Evolutionary conservation across 2,797 vertebrate species (phyloP), one percentile per base, ranked within the genome.

Genomic region (Lagodon rhomboides): DNA sequence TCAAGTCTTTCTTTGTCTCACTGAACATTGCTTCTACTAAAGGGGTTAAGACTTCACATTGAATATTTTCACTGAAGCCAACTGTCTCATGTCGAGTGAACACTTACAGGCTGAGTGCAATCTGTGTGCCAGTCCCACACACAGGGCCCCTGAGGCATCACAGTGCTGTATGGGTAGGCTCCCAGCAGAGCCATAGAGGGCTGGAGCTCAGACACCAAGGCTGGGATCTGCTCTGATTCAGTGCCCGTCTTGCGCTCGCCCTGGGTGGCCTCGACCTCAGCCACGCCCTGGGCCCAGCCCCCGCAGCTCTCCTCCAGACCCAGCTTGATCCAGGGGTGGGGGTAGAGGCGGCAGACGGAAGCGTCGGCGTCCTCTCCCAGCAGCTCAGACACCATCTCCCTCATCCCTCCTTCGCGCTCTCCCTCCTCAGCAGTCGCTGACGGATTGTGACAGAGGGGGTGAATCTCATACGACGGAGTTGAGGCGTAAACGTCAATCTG

Each of bases 71-170:
- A 67, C 56, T 89, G 77, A 93, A 23, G 30, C 43, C 71, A 25
- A 44, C 18, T 38, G 44, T 0, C 46, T 12, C 12, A 54, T 15
- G 51, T 5, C 43, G 30, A 49, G 5, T 0, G 10, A 75, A 63
- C 46, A 94, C 93, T 93, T 91, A 95, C 95, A 80, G 84, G 16
- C 67, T 77, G 87, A 43, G 60, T 20, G 75, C 71, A 84, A 3
- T 80, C 71, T 12, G 83, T 87, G 90, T 94, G 92, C 95, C 95
- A 95, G 79, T 95, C 93, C 95, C 95, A 95, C 82, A 94, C 73
- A 70, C 92, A 93, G 54, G 87, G 47, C 3, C 83, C 93, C 84
- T 92, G 92, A 34, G 94, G 91, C 76, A 81, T 88, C 75, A 91
- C 77, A 0, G 92, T 90, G 87, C 88, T 94, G 91, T 92, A 95